phyloP scores from a whole-genome alignment of 2,113 vertebrate species.

The Sander lucioperca region DNA sequence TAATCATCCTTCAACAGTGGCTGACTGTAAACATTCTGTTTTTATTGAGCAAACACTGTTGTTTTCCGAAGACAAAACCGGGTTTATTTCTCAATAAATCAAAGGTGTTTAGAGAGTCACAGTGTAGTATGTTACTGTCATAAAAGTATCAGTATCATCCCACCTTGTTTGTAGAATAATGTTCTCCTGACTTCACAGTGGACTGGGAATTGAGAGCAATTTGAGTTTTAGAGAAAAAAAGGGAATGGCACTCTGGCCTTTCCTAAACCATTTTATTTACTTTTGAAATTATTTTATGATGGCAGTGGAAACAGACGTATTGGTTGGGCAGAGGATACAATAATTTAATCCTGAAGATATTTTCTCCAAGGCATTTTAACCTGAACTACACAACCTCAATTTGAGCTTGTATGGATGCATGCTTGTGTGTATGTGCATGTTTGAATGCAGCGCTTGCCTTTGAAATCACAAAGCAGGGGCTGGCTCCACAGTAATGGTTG shows the following conservation, averaged over 20 bases:
- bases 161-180: conserved; percentile 29
- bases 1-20: conserved; percentile 33
- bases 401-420: conserved; percentile 14
- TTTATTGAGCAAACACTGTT: conserved; percentile 35
- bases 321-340: conserved; percentile 17
- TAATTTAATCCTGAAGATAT: conserved; percentile 34
- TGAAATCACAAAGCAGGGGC: not conserved
- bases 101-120: conserved; percentile 50
- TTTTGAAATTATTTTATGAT: conserved; percentile 43
- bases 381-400: conserved; percentile 35
- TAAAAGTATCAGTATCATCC: conserved; percentile 27
- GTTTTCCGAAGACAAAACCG: conserved; percentile 13
- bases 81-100: conserved; percentile 56
- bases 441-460: conserved; percentile 14
- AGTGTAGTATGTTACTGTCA: not conserved
- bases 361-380: conserved; percentile 29
- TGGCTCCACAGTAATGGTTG: too few species aligned
- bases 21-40: conserved; percentile 34
- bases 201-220: conserved; percentile 27
- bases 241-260: conserved; percentile 41
- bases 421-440: not conserved
- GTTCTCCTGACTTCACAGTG: conserved; percentile 23
- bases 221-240: conserved; percentile 15
- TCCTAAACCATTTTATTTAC: conserved; percentile 49
- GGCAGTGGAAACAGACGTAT: conserved; percentile 24